Evolutionary conservation across 2,888 invertebrate species (phyloP), one percentile per base, ranked within the genome.

Genomic region (Lobophora halterata): DNA sequence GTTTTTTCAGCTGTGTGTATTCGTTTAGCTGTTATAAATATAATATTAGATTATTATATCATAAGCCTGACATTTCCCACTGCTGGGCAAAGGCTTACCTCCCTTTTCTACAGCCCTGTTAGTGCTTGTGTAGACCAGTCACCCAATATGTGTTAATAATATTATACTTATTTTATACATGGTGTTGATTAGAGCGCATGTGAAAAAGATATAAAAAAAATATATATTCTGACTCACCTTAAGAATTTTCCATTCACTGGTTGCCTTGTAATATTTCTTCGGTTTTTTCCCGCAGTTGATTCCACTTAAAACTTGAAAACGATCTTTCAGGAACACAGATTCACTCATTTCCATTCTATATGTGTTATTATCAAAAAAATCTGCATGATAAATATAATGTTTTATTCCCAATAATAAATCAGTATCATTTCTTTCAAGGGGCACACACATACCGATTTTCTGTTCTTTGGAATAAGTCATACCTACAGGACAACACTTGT

Each of bases 401-500:
- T 63, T 54, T 13, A 41, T 37, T 4, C 21, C 30, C 3, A 32
- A 18, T 5, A 55, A n/a, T 11, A 52, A 33, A 40, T 53, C 43
- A 1, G 23, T 36, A 1, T 29, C 42, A 8, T 49, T 41, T 2
- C 5, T 34, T 3, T 11, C 4, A 1, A 40, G 21, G 6, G 23
- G 18, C 0, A 34, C 41, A 45, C 57, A 57, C 18, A 30, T 32
- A 0, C 49, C 40, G 5, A 30, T 24, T 8, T 29, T 30, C 16
- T 34, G 25, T 2, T n/a, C 16, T 32, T 27, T 50, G 0, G 20
- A 16, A 12, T 52, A 61, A 12, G 56, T 50, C 57, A 60, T 60
- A 1, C 56, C 61, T n/a, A 51, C 20, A 0, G 68, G 65, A 18
- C 75, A 76, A 42, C 77, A 77, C 42, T 76, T 76, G 8, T 60